A percentile compares a stretch with the other conserved stretches of the same genome.
Conservation (phyloP, 2,113 vertebrate species). For the Cyprinus carpio region DNA sequence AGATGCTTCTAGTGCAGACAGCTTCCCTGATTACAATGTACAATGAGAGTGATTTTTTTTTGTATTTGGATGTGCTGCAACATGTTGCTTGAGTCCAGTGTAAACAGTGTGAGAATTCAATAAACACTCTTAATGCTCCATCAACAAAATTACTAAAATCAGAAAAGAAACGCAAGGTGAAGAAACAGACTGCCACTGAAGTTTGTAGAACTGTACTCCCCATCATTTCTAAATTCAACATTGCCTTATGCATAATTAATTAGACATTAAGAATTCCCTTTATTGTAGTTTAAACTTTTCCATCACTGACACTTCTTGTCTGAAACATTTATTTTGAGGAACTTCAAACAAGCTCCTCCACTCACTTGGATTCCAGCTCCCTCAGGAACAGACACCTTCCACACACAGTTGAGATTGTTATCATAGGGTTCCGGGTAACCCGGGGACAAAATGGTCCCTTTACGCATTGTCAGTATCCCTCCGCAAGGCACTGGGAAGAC, state of each 20-base stretch:
- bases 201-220: conserved; percentile 1
- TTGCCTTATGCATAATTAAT: conserved; percentile 43
- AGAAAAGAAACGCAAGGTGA: conserved; percentile 71
- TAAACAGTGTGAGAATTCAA: conserved; percentile 45
- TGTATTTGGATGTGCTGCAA: background rate
- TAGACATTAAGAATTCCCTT: conserved; percentile 48
- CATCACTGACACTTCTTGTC: conserved; percentile 9
- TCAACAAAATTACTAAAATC: conserved; percentile 10
- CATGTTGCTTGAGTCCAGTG: background rate
- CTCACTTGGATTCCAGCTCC: conserved; percentile 97
- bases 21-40: background rate
- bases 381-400: conserved; percentile 97
- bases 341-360: conserved; percentile 49
- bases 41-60: background rate
- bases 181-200: conserved; percentile 43
- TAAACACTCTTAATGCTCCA: conserved; percentile 1
- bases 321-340: conserved; percentile 40
- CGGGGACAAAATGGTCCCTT: conserved; percentile 94
- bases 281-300: conserved; percentile 42
- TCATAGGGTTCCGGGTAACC: conserved; percentile 98
- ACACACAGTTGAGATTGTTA: conserved; percentile 98
- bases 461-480: conserved; percentile 87
- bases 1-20: background rate
- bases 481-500: conserved; percentile 90
- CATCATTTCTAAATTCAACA: conserved; percentile 55